These are phyloP conservation scores for Stenodema calcarata DNA, from an alignment of 2,888 invertebrate genomes.

Conservation along the genomic window DNA sequence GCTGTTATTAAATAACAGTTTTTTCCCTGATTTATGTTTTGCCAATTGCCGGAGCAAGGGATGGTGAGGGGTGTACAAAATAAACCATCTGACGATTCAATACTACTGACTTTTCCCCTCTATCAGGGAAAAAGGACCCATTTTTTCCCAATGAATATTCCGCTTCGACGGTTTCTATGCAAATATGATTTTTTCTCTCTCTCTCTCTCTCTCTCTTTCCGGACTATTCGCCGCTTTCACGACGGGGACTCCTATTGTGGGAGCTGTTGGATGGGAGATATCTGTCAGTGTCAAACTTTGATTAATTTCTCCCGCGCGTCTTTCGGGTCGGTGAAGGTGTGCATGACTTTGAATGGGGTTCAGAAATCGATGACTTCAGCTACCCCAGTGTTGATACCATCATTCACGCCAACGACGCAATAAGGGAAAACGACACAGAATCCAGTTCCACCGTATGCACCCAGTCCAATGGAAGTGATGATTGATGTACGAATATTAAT, in stretches of 20 bases:
- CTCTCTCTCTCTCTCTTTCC: neutral
- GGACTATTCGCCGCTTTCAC: neutral
- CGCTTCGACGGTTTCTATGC: conserved; percentile 33
- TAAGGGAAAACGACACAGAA: too few species aligned
- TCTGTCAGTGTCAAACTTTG: conserved; percentile 33
- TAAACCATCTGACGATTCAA: conserved; percentile 35
- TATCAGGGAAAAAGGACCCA: neutral
- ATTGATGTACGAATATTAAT: too few species aligned
- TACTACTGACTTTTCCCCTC: conserved; percentile 5
- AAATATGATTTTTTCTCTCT: neutral
- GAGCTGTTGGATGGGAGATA: neutral
- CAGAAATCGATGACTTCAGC: neutral
- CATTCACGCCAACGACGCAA: neutral
- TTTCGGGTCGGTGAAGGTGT: neutral
- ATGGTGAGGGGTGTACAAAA: neutral
- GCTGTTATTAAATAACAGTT: conserved; percentile 45
- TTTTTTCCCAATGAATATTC: conserved; percentile 34
- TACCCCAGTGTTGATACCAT: neutral
- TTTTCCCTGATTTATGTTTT: conserved; percentile 41
- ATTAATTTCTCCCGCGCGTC: conserved; percentile 5
- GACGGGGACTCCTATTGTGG: neutral
- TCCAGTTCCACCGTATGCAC: too few species aligned
- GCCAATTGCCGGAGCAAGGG: conserved; percentile 20
- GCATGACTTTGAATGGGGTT: neutral
- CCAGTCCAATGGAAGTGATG: too few species aligned